Conservation (phyloP, 2,797 vertebrate genomes). For the Hafferia zeledoni region DNA sequence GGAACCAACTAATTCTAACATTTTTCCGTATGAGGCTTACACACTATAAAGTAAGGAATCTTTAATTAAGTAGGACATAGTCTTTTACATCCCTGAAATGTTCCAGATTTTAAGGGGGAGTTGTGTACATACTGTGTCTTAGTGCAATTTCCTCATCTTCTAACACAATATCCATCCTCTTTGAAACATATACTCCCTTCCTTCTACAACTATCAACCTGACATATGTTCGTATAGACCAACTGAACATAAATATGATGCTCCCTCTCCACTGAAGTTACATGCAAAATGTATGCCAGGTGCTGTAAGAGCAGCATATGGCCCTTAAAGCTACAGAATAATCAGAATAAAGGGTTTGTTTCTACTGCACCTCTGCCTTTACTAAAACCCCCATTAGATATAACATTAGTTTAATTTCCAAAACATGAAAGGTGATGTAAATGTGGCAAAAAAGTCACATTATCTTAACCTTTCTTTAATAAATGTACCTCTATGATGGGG, state of each 20-base stretch:
- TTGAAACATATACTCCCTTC: constrained; percentile 10
- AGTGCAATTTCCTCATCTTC: constrained; percentile 53
- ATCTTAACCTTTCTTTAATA: constrained; percentile 25
- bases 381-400: constrained; percentile 50
- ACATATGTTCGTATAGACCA: constrained; percentile 7
- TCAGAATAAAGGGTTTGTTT: constrained; percentile 45
- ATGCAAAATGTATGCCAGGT: constrained; percentile 50
- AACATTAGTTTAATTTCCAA: constrained; percentile 58
- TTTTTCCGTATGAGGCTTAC: constrained; percentile 63
- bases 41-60: constrained; percentile 60
- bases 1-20: constrained; percentile 57
- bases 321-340: constrained; percentile 55
- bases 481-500: constrained; percentile 34
- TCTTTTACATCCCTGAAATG: background rate
- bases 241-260: constrained; percentile 46
- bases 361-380: constrained; percentile 45
- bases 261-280: constrained; percentile 48
- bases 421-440: constrained; percentile 44
- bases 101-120: constrained; percentile 55
- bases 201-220: constrained; percentile 43
- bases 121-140: constrained; percentile 61
- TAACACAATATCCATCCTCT: background rate
- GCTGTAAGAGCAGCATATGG: constrained; percentile 56
- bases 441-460: background rate
- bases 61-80: constrained; percentile 43